Conservation (phyloP, 1,140 invertebrate species). For the Ylistrum balloti region DNA sequence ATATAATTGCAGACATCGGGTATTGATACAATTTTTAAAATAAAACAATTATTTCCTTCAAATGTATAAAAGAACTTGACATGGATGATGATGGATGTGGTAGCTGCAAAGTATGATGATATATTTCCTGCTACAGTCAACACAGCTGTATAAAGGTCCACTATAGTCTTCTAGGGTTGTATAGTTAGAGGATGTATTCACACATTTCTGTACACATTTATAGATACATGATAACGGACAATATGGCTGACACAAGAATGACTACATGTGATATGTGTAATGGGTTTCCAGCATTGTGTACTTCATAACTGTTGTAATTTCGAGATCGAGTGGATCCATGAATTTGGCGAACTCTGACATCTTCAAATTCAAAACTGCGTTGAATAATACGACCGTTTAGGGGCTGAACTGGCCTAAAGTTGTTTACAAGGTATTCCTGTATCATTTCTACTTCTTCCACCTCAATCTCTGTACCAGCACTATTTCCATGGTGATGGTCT, state of each 20-base stretch:
- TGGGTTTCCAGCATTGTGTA: neutral
- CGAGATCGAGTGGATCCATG: neutral
- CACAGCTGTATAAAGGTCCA: too few species aligned
- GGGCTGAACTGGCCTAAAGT: slow-evolving; percentile 77
- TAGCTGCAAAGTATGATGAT: too few species aligned
- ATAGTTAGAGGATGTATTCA: too few species aligned
- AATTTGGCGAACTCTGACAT: neutral
- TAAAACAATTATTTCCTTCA: too few species aligned
- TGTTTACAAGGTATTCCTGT: slow-evolving; percentile 73
- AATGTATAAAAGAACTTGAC: too few species aligned
- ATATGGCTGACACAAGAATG: slow-evolving; percentile 11
- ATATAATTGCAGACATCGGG: too few species aligned
- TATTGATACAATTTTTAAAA: too few species aligned
- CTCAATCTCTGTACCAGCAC: slow-evolving; percentile 41
- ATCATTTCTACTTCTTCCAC: slow-evolving; percentile 56
- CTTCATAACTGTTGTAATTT: neutral
- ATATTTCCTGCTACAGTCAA: too few species aligned
- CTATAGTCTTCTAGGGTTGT: too few species aligned
- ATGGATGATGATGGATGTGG: too few species aligned
- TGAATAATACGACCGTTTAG: slow-evolving; percentile 71
- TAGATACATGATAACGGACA: neutral
- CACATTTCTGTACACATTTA: too few species aligned
- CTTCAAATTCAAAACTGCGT: slow-evolving; percentile 70
- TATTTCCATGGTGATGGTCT: neutral
- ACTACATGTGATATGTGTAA: neutral